A percentile compares a stretch with the other conserved stretches of the same genome.
Conservation (phyloP, 92 coral and sea anemone genomes). For the Pocillopora meandrina region DNA sequence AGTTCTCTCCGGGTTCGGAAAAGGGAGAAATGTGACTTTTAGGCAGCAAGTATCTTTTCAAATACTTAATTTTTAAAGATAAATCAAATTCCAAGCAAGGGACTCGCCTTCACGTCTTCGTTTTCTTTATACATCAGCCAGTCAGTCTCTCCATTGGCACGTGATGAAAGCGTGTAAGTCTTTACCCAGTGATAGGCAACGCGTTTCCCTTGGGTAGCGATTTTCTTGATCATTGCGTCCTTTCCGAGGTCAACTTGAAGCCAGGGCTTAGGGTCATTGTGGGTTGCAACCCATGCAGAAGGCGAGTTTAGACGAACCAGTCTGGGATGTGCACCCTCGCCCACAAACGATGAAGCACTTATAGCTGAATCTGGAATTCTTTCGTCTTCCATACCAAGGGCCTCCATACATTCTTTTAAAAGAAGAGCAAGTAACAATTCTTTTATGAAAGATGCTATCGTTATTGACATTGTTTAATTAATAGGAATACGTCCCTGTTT, state of each 20-base stretch:
- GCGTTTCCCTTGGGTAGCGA: not conserved
- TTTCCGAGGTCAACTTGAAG: not conserved
- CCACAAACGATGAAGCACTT: not conserved
- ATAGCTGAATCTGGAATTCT: conserved; percentile 1
- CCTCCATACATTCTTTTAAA: not conserved
- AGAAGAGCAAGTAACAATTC: not conserved
- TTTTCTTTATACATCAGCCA: not conserved
- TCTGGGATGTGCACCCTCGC: not conserved
- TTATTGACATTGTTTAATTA: too few species aligned
- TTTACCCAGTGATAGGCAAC: not conserved
- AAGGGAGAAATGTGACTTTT: too few species aligned
- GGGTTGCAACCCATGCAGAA: not conserved
- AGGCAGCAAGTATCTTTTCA: too few species aligned
- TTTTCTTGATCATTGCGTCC: not conserved
- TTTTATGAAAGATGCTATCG: not conserved
- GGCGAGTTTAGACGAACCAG: not conserved
- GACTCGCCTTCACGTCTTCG: not conserved
- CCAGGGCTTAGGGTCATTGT: not conserved
- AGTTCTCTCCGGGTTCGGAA: too few species aligned
- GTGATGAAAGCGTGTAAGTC: not conserved
- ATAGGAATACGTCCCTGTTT: not conserved
- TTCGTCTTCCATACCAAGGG: not conserved
- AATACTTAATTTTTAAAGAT: too few species aligned
- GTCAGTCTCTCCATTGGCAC: too few species aligned
- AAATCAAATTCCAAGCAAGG: too few species aligned